Evolutionary conservation across 2,113 vertebrate species (phyloP).

Genomic region (Caranx melampygus): DNA sequence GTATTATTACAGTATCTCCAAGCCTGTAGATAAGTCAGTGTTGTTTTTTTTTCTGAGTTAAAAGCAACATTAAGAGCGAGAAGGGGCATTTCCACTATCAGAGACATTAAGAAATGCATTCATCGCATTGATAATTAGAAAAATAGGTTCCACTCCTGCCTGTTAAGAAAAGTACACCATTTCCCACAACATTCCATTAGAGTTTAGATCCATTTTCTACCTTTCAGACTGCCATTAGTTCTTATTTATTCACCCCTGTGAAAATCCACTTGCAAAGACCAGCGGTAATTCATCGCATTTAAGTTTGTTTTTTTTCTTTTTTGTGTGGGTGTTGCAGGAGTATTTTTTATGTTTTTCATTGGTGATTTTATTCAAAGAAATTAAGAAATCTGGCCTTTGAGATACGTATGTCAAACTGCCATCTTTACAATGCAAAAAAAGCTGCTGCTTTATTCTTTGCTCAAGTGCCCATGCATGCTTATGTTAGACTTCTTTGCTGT

Average conservation of each 20-base stretch:
- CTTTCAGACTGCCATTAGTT: conserved; percentile 26
- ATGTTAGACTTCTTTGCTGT: background rate
- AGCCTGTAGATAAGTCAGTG: background rate
- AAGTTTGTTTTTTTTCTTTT: background rate
- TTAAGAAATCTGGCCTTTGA: background rate
- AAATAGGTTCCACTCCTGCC: conserved; percentile 8
- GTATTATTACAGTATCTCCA: background rate
- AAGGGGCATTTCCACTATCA: conserved; percentile 16
- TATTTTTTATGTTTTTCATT: background rate
- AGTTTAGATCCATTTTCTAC: conserved; percentile 29
- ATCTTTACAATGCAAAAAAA: background rate
- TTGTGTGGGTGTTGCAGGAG: background rate
- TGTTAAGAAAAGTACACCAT: background rate
- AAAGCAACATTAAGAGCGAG: conserved; percentile 21
- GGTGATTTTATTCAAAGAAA: too few relatives aligned
- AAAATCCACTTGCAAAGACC: background rate
- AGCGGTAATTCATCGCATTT: conserved; percentile 10
- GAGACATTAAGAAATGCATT: conserved; percentile 38
- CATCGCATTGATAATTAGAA: conserved; percentile 11
- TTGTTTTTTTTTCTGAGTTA: conserved; percentile 4
- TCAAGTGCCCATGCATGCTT: too few relatives aligned
- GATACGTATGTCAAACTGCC: background rate
- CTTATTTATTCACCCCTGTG: conserved; percentile 21
- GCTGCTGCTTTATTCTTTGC: background rate
- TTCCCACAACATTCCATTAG: conserved; percentile 29